Evolutionary conservation across 2,113 vertebrate species (phyloP).

Genomic region (Carlito syrichta): DNA sequence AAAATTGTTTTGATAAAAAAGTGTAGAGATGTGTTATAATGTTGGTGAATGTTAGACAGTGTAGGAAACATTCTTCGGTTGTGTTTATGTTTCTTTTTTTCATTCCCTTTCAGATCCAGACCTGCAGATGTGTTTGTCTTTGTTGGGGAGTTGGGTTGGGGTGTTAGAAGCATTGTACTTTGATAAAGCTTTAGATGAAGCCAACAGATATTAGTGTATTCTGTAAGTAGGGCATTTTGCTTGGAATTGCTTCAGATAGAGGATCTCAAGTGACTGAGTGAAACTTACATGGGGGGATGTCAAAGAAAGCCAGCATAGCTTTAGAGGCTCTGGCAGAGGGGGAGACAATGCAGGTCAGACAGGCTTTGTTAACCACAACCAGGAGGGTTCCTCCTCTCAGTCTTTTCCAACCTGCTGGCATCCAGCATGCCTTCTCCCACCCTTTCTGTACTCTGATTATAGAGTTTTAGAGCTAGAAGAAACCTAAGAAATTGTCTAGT

Average conservation of each 20-base stretch:
- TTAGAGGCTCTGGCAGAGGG: not conserved
- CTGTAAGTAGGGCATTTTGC: not conserved
- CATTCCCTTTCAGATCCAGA: not conserved
- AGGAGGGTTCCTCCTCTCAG: not conserved
- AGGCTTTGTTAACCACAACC: not conserved
- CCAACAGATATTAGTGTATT: not conserved
- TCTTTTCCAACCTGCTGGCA: not conserved
- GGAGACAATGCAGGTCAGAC: not conserved
- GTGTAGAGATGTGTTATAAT: not conserved
- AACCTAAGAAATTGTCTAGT: not conserved
- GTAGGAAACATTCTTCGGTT: not conserved
- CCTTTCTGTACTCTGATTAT: not conserved
- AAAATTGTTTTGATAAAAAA: not conserved
- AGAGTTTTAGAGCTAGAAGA: not conserved
- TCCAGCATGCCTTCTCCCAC: not conserved
- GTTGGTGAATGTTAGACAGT: not conserved
- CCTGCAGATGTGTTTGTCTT: not conserved
- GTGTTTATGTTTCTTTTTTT: not conserved
- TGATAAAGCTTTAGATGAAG: not conserved
- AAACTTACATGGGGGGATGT: not conserved
- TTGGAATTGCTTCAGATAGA: not conserved
- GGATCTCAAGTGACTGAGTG: not conserved
- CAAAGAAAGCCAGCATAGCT: not conserved
- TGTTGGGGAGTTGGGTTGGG: not conserved
- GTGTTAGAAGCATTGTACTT: not conserved